Evolutionary conservation across 53 echinoderm and acorn worm genomes (phyloP).

Genomic region (Apostichopus leukothele): DNA sequence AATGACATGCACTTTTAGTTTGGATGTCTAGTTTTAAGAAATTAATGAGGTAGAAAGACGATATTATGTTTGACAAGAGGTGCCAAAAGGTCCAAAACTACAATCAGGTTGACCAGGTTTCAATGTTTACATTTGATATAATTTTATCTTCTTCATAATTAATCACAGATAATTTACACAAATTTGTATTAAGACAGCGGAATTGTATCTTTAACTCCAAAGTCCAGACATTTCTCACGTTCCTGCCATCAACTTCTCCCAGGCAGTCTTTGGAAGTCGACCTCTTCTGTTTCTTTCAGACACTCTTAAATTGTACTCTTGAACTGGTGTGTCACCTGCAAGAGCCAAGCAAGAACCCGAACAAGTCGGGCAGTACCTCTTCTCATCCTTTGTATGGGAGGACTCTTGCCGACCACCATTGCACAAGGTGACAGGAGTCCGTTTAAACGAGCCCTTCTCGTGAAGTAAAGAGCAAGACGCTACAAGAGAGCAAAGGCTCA

Average conservation of each 20-base stretch:
- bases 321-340: conserved; percentile 75
- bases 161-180: too few species aligned
- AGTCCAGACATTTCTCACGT: background rate
- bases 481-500: conserved; percentile 28
- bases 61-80: too few species aligned
- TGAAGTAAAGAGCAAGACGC: background rate
- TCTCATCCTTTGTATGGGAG: background rate
- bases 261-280: conserved; percentile 56
- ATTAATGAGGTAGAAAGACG: too few species aligned
- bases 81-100: too few species aligned
- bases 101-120: too few species aligned
- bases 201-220: too few species aligned
- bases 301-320: conserved; percentile 70
- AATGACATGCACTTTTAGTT: too few species aligned
- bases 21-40: too few species aligned
- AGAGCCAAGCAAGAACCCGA: conserved; percentile 25
- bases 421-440: background rate
- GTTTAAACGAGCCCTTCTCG: background rate
- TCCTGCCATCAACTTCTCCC: conserved; percentile 43
- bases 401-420: background rate
- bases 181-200: too few species aligned
- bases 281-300: conserved; percentile 65
- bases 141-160: too few species aligned
- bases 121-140: too few species aligned
- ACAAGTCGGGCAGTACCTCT: background rate